These are phyloP conservation scores for Stenopsyche tienmushanensis DNA, from an alignment of 1,140 invertebrate species.

Conservation along the genomic window DNA sequence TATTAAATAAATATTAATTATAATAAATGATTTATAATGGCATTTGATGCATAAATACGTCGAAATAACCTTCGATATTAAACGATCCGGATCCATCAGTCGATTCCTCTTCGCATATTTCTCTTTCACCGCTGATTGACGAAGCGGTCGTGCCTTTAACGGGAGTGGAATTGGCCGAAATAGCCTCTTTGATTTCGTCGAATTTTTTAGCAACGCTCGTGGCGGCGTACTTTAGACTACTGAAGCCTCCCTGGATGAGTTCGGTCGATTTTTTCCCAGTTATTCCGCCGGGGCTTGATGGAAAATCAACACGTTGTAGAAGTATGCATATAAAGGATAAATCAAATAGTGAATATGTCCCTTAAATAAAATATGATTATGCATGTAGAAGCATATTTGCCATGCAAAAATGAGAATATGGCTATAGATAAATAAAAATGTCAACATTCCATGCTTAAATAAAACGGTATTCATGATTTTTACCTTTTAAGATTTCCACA, in stretches of 20 bases:
- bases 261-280: conserved; percentile 87
- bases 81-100: conserved; percentile 53
- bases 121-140: conserved; percentile 47
- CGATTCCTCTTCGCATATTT: conserved; percentile 51
- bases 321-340: too few relatives aligned
- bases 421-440: too few relatives aligned
- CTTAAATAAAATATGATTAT: too few relatives aligned
- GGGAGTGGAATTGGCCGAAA: conserved; percentile 82
- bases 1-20: not conserved
- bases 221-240: conserved; percentile 82
- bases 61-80: conserved; percentile 49
- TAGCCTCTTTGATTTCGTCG: conserved; percentile 90
- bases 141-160: conserved; percentile 63
- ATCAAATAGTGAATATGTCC: too few relatives aligned
- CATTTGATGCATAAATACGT: not conserved
- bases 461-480: too few relatives aligned
- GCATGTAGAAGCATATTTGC: too few relatives aligned
- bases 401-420: too few relatives aligned
- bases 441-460: too few relatives aligned
- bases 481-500: too few relatives aligned
- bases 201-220: conserved; percentile 85
- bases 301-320: too few relatives aligned
- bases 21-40: not conserved
- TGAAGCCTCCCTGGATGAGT: conserved; percentile 80
- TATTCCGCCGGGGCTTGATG: conserved; percentile 73